Percentiles rank a stretch among this genome's conserved stretches.
These are phyloP conservation scores for Chrysocyon brachyurus DNA, from an alignment of 2,797 vertebrate genomes.

Conservation along the genomic window DNA sequence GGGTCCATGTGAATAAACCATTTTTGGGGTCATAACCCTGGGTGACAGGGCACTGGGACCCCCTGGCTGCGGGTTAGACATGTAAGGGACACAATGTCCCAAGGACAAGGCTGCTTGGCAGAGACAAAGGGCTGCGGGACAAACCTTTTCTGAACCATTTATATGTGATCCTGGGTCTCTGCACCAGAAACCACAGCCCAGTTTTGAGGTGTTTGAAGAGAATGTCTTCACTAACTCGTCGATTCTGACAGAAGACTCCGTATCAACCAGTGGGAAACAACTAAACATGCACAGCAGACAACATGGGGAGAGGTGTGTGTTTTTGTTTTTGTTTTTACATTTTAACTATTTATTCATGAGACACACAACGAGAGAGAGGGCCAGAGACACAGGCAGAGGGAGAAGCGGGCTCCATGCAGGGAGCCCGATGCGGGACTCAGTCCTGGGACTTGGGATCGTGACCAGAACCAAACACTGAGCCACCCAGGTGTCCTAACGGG, in stretches of 20 bases:
- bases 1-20: neutral
- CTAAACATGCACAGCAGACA: neutral
- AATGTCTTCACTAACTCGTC: neutral
- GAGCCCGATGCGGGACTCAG: too few species aligned
- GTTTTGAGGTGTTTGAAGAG: neutral
- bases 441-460: too few species aligned
- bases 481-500: too few species aligned
- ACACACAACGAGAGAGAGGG: too few species aligned
- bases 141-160: neutral
- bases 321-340: too few species aligned
- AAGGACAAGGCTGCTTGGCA: neutral
- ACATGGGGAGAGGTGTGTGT: too few species aligned
- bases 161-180: too few species aligned
- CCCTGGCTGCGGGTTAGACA: neutral
- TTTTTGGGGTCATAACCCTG: neutral
- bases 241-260: neutral
- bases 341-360: too few species aligned
- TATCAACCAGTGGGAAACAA: neutral
- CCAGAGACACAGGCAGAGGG: too few species aligned
- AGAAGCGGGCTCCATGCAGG: too few species aligned
- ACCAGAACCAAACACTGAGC: too few species aligned
- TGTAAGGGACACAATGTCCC: neutral
- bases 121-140: neutral
- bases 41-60: neutral
- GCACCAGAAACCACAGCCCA: neutral